Evolutionary conservation across 2,113 vertebrate genomes (phyloP), one percentile per base, ranked within the genome.

Genomic region (Nyctibius bracteatus): DNA sequence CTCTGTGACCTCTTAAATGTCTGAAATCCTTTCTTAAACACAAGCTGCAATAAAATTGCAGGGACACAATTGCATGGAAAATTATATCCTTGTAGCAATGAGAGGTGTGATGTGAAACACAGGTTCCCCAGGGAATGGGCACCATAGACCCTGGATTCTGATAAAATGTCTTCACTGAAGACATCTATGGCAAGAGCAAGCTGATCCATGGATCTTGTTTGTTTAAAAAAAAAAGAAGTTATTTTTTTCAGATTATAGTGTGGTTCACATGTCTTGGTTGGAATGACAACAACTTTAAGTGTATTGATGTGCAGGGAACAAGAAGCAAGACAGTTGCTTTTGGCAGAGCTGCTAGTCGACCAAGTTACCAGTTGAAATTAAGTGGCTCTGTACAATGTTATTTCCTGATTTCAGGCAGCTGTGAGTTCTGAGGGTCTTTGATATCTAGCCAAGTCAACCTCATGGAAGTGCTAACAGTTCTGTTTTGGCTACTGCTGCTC

Each of bases 41-140:
- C 20, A 43, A 52, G 7, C 22, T 23, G 17, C 24, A 62, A 2
- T 44, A 43, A 18, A 30, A 14, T 4, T n/a, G 22, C 19, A 47
- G 15, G 20, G 43, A 8, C 17, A 66, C 20, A 52, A 6, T 20
- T 61, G 30, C 23, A 17, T 33, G 41, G 46, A 31, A 28, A 74
- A 28, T 24, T 0, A 2, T 3, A 17, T 55, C 8, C 35, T 66
- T 4, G 2, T 9, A 28, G 35, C 19, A 58, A 2, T 3, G 46
- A 2, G 1, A n/a, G 19, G 21, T 43, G 14, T 51, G 33, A 9
- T 41, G 30, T 73, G 21, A 31, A 43, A 43, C 39, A 47, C 21
- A 14, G 35, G 44, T 51, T 51, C 41, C 59, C 8, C 23, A n/a
- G 44, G 14, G 10, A 55, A 35, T 12, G 25, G 28, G 33, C 22